A percentile compares a stretch with the other conserved stretches of the same genome.
Evolutionary conservation across 2,888 invertebrate genomes (phyloP).

Genomic region (Hydropsyche betteni): DNA sequence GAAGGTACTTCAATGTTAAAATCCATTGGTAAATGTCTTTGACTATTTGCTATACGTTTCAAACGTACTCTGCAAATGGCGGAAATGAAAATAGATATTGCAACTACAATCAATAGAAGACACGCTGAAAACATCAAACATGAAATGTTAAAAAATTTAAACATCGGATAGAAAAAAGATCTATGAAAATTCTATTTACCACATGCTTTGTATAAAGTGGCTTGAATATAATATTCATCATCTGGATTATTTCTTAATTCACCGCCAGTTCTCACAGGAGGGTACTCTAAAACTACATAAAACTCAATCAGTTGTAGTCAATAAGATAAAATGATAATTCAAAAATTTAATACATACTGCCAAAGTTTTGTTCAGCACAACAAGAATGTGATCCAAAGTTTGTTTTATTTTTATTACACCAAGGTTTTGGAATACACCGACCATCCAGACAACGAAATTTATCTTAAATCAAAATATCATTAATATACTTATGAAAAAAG

Average conservation of each 20-base stretch:
- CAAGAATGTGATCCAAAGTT: conserved; percentile 60
- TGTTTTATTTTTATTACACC: conserved; percentile 61
- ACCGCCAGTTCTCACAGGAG: conserved; percentile 53
- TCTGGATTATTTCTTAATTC: conserved; percentile 59
- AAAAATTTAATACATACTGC: not conserved
- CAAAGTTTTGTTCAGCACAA: conserved; percentile 57
- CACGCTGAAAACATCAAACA: conserved; percentile 57
- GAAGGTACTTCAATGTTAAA: not conserved
- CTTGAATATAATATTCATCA: conserved; percentile 63
- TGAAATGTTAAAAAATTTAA: not conserved
- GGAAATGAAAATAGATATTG: conserved; percentile 63
- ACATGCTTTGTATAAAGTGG: conserved; percentile 64
- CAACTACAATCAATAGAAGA: conserved; percentile 64
- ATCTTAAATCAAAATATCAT: conserved; percentile 52
- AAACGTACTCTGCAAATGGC: conserved; percentile 66
- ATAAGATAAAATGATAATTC: conserved; percentile 53
- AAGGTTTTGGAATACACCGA: conserved; percentile 65
- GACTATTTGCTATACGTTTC: conserved; percentile 61
- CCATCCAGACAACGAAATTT: conserved; percentile 66
- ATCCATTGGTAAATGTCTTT: conserved; percentile 36
- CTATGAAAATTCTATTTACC: conserved; percentile 54
- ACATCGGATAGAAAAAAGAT: not conserved
- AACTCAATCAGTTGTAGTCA: no score
- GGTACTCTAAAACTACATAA: no score
- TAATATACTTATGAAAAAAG: not conserved